Evolutionary conservation across 2,113 vertebrate species (phyloP).

Genomic region (Phaethornis superciliosus): DNA sequence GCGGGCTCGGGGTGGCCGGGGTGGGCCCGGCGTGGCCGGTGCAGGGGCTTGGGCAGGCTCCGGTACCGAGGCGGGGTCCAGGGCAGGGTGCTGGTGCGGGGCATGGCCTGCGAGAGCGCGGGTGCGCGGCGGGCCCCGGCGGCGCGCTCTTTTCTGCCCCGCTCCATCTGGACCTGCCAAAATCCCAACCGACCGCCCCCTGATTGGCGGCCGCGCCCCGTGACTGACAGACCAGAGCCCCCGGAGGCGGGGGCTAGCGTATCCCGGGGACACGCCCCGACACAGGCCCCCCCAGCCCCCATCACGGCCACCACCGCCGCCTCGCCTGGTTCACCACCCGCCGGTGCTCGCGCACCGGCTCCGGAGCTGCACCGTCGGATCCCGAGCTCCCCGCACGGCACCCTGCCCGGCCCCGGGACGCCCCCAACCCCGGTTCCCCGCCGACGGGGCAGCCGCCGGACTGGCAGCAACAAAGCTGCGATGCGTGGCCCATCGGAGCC

Average conservation of each 20-base stretch:
- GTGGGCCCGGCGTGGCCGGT: neutral
- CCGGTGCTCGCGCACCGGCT: neutral
- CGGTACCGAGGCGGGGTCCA: neutral
- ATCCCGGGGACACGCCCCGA: neutral
- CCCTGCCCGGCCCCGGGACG: too few species aligned
- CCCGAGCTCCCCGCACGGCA: too few species aligned
- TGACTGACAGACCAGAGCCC: neutral
- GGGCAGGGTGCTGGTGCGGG: neutral
- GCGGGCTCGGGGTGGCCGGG: neutral
- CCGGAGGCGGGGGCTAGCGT: neutral
- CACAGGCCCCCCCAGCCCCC: neutral
- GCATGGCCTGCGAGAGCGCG: neutral
- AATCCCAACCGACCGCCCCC: constrained; percentile 65
- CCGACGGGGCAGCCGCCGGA: too few species aligned
- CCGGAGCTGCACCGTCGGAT: neutral
- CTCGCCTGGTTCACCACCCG: too few species aligned
- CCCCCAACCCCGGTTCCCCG: neutral
- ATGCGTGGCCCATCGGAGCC: neutral
- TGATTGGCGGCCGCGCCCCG: constrained; percentile 67
- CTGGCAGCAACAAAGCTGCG: too few species aligned
- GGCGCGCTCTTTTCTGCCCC: constrained; percentile 4
- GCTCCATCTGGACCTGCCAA: constrained; percentile 35
- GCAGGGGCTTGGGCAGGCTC: neutral
- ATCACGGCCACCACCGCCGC: too few species aligned
- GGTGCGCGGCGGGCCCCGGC: neutral